Base-by-base conservation (phyloP, 2,113 vertebrate genomes). In the Oreochromis aureus region DNA sequence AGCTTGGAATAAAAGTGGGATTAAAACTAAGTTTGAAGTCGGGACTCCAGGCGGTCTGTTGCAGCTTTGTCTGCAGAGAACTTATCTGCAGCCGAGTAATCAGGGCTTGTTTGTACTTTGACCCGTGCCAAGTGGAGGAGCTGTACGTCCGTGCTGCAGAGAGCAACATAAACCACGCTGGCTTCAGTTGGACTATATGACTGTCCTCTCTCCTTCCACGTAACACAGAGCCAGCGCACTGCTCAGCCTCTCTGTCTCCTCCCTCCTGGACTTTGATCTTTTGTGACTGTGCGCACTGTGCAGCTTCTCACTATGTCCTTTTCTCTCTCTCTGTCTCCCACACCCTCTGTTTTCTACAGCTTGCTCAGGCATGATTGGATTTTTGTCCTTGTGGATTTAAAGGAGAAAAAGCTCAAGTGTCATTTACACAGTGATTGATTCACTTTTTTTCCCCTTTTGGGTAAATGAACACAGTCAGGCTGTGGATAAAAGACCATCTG, bases 181-280 rank as follows among this genome's bases (percentile, higher is more conserved):
- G 71, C 84, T 89, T 84, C 3, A 6, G 36, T 10, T 83, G 76
- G 80, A 66, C 73, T 54, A 39, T 24, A 27, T 11, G 41, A 54
- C 53, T n/a, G 61, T 58, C 55, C 80, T 86, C 78, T 69, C 18
- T 53, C 66, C 53, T 34, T 90, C 89, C 93, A 93, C 88, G 86
- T 90, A 86, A 84, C 89, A 69, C 86, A 63, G 59, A 76, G 87
- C 78, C 89, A 86, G 10, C 61, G 85, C 82, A 44, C 69, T 11
- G 24, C 59, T 51, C 69, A 84, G 79, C 82, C 73, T 19, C 12
- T 39, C 55, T 9, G 89, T 61, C 83, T 92, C 91, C 87, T 85
- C 87, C 88, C 85, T 84, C 55, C 22, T 89, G 91, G 90, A 92
- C 92, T 93, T 94, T 93, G 88, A 88, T 87, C 86, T 89, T 16